phyloP scores from a whole-genome alignment of 2,797 vertebrate species.

The Uromys caudimaculatus region DNA sequence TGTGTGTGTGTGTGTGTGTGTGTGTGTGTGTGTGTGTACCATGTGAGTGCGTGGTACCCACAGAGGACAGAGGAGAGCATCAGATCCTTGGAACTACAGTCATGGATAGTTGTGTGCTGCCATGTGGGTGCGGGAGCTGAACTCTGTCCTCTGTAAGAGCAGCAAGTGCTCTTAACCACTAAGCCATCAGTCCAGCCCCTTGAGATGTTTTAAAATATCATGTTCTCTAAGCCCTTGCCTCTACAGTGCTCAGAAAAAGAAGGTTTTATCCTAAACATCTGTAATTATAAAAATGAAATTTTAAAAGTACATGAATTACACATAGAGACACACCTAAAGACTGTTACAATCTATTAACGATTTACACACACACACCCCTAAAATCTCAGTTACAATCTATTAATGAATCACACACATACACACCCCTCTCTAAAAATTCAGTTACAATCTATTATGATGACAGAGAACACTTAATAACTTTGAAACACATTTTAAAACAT shows the following conservation, averaged over 20 bases:
- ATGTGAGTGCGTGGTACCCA: background rate
- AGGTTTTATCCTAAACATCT: background rate
- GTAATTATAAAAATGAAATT: slow-evolving; percentile 37
- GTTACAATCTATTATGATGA: slow-evolving; percentile 18
- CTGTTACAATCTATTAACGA: background rate
- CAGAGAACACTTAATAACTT: slow-evolving; percentile 15
- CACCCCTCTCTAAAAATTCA: background rate
- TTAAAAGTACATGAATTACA: background rate
- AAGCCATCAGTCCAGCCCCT: background rate
- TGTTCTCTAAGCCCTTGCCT: background rate
- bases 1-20: background rate
- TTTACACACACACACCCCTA: background rate
- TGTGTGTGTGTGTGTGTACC: background rate
- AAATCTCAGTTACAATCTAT: background rate
- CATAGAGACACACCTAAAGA: background rate
- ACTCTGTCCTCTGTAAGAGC: background rate
- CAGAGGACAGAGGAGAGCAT: background rate
- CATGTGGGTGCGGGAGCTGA: background rate
- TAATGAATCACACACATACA: background rate
- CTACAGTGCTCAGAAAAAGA: background rate
- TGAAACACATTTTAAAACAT: background rate
- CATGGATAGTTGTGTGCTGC: background rate
- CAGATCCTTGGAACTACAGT: background rate
- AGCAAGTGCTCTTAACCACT: background rate
- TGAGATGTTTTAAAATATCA: background rate